Conservation (phyloP, 30 jellyfish, hydroid and myxozoan genomes). For the Cassiopea andromeda region DNA sequence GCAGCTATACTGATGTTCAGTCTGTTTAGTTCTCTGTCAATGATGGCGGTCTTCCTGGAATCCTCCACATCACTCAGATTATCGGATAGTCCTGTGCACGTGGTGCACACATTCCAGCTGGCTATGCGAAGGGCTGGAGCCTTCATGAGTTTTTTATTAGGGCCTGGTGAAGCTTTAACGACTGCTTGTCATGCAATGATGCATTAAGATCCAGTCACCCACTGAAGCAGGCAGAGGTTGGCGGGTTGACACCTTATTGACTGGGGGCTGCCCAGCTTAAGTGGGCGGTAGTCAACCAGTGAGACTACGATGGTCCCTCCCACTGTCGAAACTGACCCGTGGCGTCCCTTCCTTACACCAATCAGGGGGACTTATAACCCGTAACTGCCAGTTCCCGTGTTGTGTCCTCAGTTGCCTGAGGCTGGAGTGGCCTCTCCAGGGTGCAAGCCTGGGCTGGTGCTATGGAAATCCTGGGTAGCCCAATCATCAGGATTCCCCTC, state of each 20-base stretch:
- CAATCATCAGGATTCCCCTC: slow-evolving; percentile 23
- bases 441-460: slow-evolving; percentile 39
- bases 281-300: slow-evolving; percentile 43
- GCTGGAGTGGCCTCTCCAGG: slow-evolving; percentile 57
- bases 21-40: not conserved
- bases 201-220: not conserved
- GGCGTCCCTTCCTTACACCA: slow-evolving; percentile 8
- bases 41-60: not conserved
- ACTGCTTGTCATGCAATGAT: not conserved
- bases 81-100: not conserved
- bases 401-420: slow-evolving; percentile 1
- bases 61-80: not conserved
- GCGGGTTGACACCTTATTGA: slow-evolving; percentile 27
- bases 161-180: not conserved
- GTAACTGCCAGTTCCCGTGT: slow-evolving; percentile 40
- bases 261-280: slow-evolving; percentile 26
- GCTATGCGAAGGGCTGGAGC: not conserved
- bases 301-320: slow-evolving; percentile 13
- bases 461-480: slow-evolving; percentile 25
- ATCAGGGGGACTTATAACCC: slow-evolving; percentile 13
- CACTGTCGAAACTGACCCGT: slow-evolving; percentile 28
- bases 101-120: not conserved
- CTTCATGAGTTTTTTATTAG: not conserved
- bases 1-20: slow-evolving; percentile 13
- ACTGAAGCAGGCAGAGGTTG: not conserved